Evolutionary conservation across 2,888 invertebrate species (phyloP).

Genomic region (Gymnocheta viridis): DNA sequence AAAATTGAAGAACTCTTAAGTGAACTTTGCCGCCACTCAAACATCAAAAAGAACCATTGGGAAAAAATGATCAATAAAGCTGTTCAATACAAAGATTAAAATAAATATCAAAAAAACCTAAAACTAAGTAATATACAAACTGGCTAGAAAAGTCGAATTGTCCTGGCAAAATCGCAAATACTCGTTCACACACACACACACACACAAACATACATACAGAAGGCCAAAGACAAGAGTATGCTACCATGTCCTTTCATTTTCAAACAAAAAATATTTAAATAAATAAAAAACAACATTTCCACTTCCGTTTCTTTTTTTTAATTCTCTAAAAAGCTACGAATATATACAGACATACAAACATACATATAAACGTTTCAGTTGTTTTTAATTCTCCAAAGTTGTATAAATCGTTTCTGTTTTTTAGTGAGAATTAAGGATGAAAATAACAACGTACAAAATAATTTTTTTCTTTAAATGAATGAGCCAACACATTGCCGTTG

Average conservation of each 20-base stretch:
- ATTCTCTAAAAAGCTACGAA: too few species aligned
- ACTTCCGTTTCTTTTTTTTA: conserved; percentile 30
- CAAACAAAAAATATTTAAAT: not conserved
- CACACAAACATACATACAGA: not conserved
- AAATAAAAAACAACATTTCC: conserved; percentile 20
- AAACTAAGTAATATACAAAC: not conserved
- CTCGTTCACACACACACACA: not conserved
- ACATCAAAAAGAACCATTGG: not conserved
- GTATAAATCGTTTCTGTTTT: conserved; percentile 12
- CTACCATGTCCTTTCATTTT: not conserved
- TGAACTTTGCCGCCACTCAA: conserved; percentile 14
- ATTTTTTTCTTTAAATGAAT: conserved; percentile 17
- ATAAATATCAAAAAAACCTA: not conserved
- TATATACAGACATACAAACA: too few species aligned
- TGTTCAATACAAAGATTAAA: conserved; percentile 23
- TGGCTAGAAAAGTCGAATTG: not conserved
- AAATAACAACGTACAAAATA: conserved; percentile 11
- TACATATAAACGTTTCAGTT: conserved; percentile 9
- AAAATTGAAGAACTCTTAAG: conserved; percentile 15
- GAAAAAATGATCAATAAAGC: not conserved
- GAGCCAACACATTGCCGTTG: conserved; percentile 23
- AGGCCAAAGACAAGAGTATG: not conserved
- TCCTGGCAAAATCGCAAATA: not conserved
- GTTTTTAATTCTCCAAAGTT: conserved; percentile 38
- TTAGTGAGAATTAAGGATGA: not conserved